Evolutionary conservation across 1,140 invertebrate genomes (phyloP).

Genomic region (Lordiphosa stackelbergi): DNA sequence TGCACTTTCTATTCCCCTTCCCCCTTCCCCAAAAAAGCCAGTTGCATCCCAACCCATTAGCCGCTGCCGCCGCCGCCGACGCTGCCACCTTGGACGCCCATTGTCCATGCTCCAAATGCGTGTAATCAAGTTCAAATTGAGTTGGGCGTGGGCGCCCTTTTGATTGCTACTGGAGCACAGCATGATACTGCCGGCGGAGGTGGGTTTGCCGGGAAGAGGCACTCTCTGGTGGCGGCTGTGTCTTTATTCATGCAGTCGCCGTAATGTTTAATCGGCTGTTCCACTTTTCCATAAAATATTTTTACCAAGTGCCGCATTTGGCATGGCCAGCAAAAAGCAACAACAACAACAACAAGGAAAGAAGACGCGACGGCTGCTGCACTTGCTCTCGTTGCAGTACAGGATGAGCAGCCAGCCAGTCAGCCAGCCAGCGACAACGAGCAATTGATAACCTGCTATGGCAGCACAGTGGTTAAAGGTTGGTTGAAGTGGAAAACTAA

Average conservation of each 20-base stretch:
- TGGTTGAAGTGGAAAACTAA: no score
- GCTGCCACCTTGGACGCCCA: slow-evolving; percentile 2
- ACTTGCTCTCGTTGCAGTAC: slow-evolving; percentile 48
- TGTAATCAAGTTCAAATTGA: slow-evolving; percentile 28
- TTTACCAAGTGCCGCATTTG: slow-evolving; percentile 73
- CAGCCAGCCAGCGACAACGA: slow-evolving; percentile 18
- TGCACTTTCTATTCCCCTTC: slow-evolving; percentile 64
- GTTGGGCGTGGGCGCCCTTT: slow-evolving; percentile 41
- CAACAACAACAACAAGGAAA: slow-evolving; percentile 15
- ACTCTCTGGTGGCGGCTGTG: slow-evolving; percentile 6
- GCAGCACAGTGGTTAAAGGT: slow-evolving; percentile 14
- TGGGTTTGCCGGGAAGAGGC: neutral
- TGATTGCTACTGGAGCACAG: slow-evolving; percentile 18
- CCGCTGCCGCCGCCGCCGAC: neutral
- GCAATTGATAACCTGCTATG: slow-evolving; percentile 31
- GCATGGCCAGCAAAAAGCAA: slow-evolving; percentile 32
- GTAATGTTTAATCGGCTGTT: slow-evolving; percentile 74
- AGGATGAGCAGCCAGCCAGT: slow-evolving; percentile 42
- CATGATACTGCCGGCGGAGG: neutral
- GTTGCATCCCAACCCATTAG: neutral
- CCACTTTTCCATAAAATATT: slow-evolving; percentile 77
- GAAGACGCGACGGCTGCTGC: slow-evolving; percentile 16
- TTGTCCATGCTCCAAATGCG: slow-evolving; percentile 40
- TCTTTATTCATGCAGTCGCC: slow-evolving; percentile 45
- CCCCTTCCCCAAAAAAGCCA: slow-evolving; percentile 10